Percentiles rank a stretch among this genome's conserved stretches.
These are phyloP conservation scores for Brachyrhaphis roseni DNA, from an alignment of 2,797 vertebrate genomes.

Conservation along the genomic window DNA sequence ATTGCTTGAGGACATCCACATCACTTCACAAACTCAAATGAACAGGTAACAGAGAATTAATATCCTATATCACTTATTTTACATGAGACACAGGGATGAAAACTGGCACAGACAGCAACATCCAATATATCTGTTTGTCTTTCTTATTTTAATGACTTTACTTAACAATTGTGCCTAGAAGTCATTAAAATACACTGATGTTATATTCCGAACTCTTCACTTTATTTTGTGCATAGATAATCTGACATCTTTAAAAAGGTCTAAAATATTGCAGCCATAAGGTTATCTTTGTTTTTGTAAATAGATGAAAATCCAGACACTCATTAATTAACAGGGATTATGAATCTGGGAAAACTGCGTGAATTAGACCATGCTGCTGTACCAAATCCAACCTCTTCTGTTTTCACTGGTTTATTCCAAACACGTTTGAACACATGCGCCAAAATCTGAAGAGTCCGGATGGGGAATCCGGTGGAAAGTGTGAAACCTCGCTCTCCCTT, in stretches of 20 bases:
- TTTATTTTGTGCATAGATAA: background rate
- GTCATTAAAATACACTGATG: background rate
- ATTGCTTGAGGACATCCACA: conserved; percentile 39
- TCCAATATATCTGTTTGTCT: background rate
- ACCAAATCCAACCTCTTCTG: conserved; percentile 18
- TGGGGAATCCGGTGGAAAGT: conserved; percentile 43
- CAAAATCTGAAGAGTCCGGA: conserved; percentile 10
- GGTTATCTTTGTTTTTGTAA: background rate
- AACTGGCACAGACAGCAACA: background rate
- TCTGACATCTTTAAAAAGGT: background rate
- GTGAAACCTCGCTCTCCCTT: conserved; percentile 36
- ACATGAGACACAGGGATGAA: background rate
- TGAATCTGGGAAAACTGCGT: conserved; percentile 1
- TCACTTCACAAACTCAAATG: background rate
- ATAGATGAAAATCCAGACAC: background rate
- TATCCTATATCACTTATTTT: background rate
- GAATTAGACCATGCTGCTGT: conserved; percentile 15
- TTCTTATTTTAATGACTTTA: background rate
- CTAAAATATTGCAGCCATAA: background rate
- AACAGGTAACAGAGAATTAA: background rate
- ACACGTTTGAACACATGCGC: conserved; percentile 46
- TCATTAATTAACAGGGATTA: too few relatives aligned
- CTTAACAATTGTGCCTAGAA: background rate
- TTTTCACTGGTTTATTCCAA: conserved; percentile 55
- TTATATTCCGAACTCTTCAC: background rate